Percentiles rank a stretch among this genome's conserved stretches.
phyloP scores from a whole-genome alignment of 1,140 invertebrate species.

The Drosophila elegans region DNA sequence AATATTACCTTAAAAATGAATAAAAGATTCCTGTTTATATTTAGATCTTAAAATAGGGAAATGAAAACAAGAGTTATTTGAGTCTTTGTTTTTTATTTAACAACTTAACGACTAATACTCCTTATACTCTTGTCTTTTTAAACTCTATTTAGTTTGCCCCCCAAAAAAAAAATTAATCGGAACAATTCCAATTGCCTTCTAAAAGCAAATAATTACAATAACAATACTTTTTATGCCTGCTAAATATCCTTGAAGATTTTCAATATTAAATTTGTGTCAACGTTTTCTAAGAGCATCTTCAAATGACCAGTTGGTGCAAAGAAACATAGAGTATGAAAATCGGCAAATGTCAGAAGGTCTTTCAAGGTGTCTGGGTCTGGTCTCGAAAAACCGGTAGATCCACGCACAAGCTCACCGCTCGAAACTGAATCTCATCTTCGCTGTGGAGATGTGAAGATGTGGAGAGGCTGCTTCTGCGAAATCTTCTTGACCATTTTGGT shows the following conservation, averaged over 20 bases:
- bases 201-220: background rate
- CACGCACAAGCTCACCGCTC: conserved; percentile 19
- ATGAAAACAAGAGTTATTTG: too few species aligned
- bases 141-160: too few species aligned
- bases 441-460: background rate
- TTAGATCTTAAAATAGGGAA: too few species aligned
- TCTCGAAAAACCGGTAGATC: conserved; percentile 61
- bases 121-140: too few species aligned
- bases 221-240: background rate
- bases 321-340: conserved; percentile 18
- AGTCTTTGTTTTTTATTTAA: too few species aligned
- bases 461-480: conserved; percentile 45
- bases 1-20: too few species aligned
- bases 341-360: conserved; percentile 64
- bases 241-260: too few species aligned
- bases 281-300: background rate
- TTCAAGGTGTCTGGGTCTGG: conserved; percentile 54
- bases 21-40: too few species aligned
- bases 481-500: conserved; percentile 44
- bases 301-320: conserved; percentile 10
- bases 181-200: too few species aligned
- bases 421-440: conserved; percentile 7
- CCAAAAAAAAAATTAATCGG: too few species aligned
- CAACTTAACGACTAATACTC: too few species aligned
- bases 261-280: too few species aligned